Base-by-base conservation (phyloP, 2,888 invertebrate species). In the Lycocerus yunnanus region DNA sequence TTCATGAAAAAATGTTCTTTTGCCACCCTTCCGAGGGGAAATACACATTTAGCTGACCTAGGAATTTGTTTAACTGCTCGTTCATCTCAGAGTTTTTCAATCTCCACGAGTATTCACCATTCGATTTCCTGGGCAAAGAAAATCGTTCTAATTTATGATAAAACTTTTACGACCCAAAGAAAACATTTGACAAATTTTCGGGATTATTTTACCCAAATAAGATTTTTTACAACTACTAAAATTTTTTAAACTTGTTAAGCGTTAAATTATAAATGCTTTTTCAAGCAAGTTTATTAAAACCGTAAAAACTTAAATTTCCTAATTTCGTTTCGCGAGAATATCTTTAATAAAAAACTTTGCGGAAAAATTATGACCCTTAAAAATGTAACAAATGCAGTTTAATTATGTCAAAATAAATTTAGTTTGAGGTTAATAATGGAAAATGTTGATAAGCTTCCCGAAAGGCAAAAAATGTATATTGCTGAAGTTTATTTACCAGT, bases 401-500 rank as follows among this genome's bases (percentile, higher is more conserved):
- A 43, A 43, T 43, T 43, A 43, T 43, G 43, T 43, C 43, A 2
- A 43, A 43, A 43, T 43, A 43, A 43, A 43, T 43, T 43, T n/a
- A n/a, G 43, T 43, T 43, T n/a, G 43, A 10, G 13, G 43, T 43
- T 43, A 43, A 43, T 43, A 43, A 43, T 43, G 43, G 43, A 43
- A n/a, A 43, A 43, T 8, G 43, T 43, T 43, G 43, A 43, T 43
- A 43, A 43, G 43, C 43, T 43, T 43, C 43, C 43, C 43, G 43
- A 43, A 43, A 43, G 13, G 43, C 4, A 43, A 61, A 13, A 60
- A 27, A 10, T 16, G 15, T 18, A 66, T 15, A 24, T 24, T 27
- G 18, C 14, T n/a, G 58, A 74, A 68, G 71, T 74, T 71, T 67
- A 71, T 73, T 73, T 69, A 63, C 73, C 27, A 68, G 69, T 69